Base-by-base conservation (phyloP, 2,888 invertebrate species). In the Cataglyphis altisquamis region DNA sequence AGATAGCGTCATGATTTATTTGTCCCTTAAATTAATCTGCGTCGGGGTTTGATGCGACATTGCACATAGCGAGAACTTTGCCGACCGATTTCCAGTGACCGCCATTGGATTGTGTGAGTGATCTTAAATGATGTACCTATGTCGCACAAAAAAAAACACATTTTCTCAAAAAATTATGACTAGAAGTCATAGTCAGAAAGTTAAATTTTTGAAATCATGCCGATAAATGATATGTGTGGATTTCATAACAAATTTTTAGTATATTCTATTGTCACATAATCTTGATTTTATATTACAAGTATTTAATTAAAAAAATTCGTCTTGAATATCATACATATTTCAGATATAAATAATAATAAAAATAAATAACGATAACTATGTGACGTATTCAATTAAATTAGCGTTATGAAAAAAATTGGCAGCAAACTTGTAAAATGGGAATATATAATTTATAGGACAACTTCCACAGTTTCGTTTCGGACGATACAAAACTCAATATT, bases 1-100 rank as follows among this genome's bases (percentile, higher is more conserved):
- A 87, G 91, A 88, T 89, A 91, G 88, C 86, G 84, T 87, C 86
- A 91, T 91, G 90, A 91, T 91, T 91, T 91, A 91, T 91, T 87
- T 89, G 83, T 62, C 82, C 88, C 88, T 88, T 88, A 88, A 88
- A 88, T 88, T 88, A 88, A 88, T 88, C 88, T 84, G 86, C 86
- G 81, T 75, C 62, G 84, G 86, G 83, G 86, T 84, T 88, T 86
- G 88, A 88, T 83, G 87, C 85, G 85, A 55, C 82, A 82, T 73
- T 36, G 63, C 85, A 77, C 82, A 66, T 80, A 70, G 70, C 66
- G 77, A 77, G 67, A 57, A 87, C 88, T 86, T 81, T 62, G 82
- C 60, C 86, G 57, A 62, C 70, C 75, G 88, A 88, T 88, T 88
- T 86, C 82, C 77, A 48, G 29, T 29, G 66, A 80, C 82, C 84